Evolutionary conservation across 2,113 vertebrate species (phyloP).

Genomic region (Capra hircus): DNA sequence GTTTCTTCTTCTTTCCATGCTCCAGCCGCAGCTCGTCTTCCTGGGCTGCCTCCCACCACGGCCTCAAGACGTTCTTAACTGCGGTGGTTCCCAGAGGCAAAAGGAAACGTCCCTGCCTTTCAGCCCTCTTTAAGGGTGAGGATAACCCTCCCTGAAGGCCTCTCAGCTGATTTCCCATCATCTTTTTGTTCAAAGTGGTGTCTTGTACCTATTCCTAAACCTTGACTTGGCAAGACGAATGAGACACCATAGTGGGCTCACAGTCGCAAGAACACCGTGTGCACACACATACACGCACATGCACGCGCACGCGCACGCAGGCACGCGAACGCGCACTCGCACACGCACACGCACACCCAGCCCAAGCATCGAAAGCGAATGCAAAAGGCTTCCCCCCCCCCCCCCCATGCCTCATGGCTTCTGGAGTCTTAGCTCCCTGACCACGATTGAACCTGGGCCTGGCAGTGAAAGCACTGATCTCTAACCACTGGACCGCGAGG

Average conservation of each 20-base stretch:
- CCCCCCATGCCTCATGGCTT: not conserved
- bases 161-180: too few species aligned
- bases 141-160: not conserved
- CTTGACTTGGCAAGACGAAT: not conserved
- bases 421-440: not conserved
- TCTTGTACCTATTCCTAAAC: not conserved
- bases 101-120: not conserved
- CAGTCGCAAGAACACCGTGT: accelerated
- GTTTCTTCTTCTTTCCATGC: not conserved
- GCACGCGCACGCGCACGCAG: accelerated
- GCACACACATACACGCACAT: accelerated
- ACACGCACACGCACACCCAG: too few species aligned
- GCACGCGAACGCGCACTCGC: too few species aligned
- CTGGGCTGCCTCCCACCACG: not conserved
- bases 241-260: not conserved
- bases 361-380: not conserved
- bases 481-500: not conserved
- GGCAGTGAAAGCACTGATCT: not conserved
- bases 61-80: not conserved
- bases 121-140: not conserved
- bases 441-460: not conserved
- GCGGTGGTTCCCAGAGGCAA: not conserved
- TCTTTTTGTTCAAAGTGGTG: not conserved
- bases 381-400: not conserved
- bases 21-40: not conserved